phyloP scores from a whole-genome alignment of 2,797 vertebrate genomes.

The Peromyscus aztecus region DNA sequence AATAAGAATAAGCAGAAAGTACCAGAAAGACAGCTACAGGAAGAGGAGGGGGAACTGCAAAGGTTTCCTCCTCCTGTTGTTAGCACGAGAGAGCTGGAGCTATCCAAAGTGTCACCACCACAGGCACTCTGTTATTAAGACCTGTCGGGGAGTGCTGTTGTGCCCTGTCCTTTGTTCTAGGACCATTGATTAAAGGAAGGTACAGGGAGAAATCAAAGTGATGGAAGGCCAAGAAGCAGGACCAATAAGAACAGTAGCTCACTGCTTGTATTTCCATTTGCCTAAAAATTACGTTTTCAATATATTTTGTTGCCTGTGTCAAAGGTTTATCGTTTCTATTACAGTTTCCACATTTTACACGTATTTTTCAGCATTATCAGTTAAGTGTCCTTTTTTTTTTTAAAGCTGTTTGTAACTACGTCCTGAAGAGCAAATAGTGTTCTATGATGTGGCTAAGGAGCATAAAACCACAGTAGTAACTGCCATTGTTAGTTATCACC shows the following conservation, averaged over 20 bases:
- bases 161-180: slow-evolving; percentile 42
- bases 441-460: not conserved
- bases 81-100: not conserved
- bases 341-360: slow-evolving; percentile 25
- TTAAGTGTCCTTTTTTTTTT: not conserved
- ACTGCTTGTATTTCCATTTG: not conserved
- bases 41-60: not conserved
- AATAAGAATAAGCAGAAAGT: slow-evolving; percentile 53
- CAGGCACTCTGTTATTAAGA: not conserved
- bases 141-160: not conserved
- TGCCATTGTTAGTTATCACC: not conserved
- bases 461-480: not conserved
- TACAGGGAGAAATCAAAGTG: not conserved
- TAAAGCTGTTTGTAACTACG: not conserved
- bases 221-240: slow-evolving; percentile 14
- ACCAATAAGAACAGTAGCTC: not conserved
- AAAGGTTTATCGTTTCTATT: slow-evolving; percentile 33
- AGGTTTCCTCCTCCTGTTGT: slow-evolving; percentile 52
- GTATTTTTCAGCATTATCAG: slow-evolving; percentile 30
- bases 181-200: slow-evolving; percentile 39
- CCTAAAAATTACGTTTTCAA: not conserved
- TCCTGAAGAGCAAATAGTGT: slow-evolving; percentile 1
- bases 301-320: not conserved
- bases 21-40: slow-evolving; percentile 57
- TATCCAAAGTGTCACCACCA: not conserved